Base-by-base conservation (phyloP, 2,797 vertebrate genomes). In the Galagoides demidoff region DNA sequence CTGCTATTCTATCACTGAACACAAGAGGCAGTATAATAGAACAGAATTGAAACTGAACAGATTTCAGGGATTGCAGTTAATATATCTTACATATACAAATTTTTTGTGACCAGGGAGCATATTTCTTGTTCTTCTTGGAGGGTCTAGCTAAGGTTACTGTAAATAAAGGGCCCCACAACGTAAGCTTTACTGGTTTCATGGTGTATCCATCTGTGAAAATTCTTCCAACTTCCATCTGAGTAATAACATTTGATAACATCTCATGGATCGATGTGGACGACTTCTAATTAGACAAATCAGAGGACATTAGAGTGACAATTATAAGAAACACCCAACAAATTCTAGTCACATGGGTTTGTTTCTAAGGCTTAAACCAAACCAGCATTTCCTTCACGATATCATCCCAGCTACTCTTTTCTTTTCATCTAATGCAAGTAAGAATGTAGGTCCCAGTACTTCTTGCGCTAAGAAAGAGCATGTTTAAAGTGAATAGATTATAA, bases 31-130 rank as follows among this genome's bases (percentile, higher is more conserved):
- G 13, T 11, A 8, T 20, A 55, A 19, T 6, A 11, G 5, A 79
- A 3, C 6, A 61, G 43, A 73, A 1, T 5, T 63, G 57, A 8
- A 68, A 91, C 45, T 20, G 37, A 70, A 19, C 59, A 52, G 37
- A 70, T 1, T 29, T 27, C 31, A 31, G 23, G 16, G 34, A 95
- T 12, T 5, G 1, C 9, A n/a, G 19, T 64, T 55, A 59, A 63
- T 11, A 59, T 22, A n/a, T 12, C 31, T 71, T 66, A 29, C 17
- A 31, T 81, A 77, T 59, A 19, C 12, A 82, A 43, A 49, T 61
- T 88, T 8, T 5, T 25, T 37, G 2, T 14, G 13, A n/a, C 4
- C 2, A 10, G 4, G 37, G 3, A 5, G 3, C 23, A 68, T 19
- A 16, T 10, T 23, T 0, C 1, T 57, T 2, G 10, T 23, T 23